These are phyloP conservation scores for Eretmocerus hayati DNA, from an alignment of 2,888 invertebrate species.

Conservation along the genomic window DNA sequence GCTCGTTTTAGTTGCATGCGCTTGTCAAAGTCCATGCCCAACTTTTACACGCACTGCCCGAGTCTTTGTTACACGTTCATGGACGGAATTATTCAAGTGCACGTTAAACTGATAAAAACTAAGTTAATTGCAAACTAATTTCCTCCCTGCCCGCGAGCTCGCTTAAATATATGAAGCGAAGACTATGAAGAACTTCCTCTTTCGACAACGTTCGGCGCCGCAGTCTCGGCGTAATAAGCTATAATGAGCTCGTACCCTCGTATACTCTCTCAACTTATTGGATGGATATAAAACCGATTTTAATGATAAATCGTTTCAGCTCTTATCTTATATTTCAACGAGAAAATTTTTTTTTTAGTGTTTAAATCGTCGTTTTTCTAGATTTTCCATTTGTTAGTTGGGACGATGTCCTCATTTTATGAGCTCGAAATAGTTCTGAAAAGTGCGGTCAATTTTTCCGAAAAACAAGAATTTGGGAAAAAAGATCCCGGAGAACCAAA, in stretches of 20 bases:
- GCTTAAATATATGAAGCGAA: slow-evolving; percentile 1
- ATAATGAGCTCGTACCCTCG: background rate
- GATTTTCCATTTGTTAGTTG: too few species aligned
- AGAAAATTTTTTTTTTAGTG: too few species aligned
- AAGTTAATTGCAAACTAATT: slow-evolving; percentile 13
- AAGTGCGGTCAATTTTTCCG: too few species aligned
- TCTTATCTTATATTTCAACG: too few species aligned
- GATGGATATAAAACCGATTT: background rate
- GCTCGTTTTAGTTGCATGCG: slow-evolving; percentile 13
- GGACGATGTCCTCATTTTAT: too few species aligned
- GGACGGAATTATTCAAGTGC: slow-evolving; percentile 6
- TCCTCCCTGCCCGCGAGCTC: too few species aligned
- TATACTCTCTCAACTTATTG: background rate
- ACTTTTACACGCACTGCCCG: slow-evolving; percentile 2
- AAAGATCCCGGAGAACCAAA: too few species aligned
- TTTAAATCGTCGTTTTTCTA: too few species aligned
- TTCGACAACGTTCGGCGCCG: background rate
- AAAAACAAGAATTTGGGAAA: too few species aligned
- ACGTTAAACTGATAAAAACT: slow-evolving; percentile 8
- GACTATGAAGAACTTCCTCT: background rate
- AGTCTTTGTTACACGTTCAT: slow-evolving; percentile 4
- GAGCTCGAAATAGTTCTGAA: too few species aligned
- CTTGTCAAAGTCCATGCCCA: slow-evolving; percentile 3
- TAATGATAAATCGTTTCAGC: background rate
- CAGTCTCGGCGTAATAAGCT: background rate